A percentile compares a stretch with the other conserved stretches of the same genome.
phyloP scores from a whole-genome alignment of 2,797 vertebrate species.

The Rhincodon typus region DNA sequence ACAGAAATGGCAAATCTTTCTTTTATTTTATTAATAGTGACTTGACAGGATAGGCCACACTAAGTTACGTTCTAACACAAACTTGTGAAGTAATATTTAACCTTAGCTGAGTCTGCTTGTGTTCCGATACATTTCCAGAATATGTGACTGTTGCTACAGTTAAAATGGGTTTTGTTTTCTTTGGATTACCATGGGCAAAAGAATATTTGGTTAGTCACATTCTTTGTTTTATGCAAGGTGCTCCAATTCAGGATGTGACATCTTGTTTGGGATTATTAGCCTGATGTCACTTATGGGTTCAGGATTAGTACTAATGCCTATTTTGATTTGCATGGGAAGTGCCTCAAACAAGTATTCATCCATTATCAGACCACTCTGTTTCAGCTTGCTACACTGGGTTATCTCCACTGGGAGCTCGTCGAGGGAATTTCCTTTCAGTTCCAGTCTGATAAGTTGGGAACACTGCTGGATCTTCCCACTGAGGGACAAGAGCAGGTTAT shows the following conservation, averaged over 20 bases:
- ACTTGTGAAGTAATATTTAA: neutral
- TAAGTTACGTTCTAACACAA: neutral
- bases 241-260: neutral
- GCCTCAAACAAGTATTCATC: constrained; percentile 33
- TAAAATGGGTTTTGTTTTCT: neutral
- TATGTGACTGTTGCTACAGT: neutral
- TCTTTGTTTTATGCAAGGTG: neutral
- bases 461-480: constrained; percentile 27
- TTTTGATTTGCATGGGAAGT: constrained; percentile 27
- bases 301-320: neutral
- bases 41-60: neutral
- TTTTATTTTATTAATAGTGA: no score
- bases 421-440: constrained; percentile 20
- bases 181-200: neutral
- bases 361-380: constrained; percentile 21
- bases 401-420: constrained; percentile 29
- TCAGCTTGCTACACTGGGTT: neutral
- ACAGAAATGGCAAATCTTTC: neutral
- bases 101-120: no score
- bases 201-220: neutral
- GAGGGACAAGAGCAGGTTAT: neutral
- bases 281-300: neutral
- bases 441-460: neutral
- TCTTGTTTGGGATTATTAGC: neutral
- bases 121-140: neutral